A percentile compares a stretch with the other conserved stretches of the same genome.
Evolutionary conservation across 2,797 vertebrate genomes (phyloP).

Genomic region (Intellagama lesueurii): DNA sequence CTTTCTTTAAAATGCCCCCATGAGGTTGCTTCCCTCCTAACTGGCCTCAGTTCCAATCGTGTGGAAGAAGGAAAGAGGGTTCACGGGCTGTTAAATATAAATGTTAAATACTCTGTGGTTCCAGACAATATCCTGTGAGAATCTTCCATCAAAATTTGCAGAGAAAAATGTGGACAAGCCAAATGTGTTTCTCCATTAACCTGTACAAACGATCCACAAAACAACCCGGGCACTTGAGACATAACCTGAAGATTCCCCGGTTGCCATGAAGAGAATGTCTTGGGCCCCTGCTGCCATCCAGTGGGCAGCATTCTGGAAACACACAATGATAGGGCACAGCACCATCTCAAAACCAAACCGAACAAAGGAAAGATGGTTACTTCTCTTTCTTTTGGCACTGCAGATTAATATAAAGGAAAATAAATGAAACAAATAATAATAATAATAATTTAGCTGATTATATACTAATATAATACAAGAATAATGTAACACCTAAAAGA

Average conservation of each 20-base stretch:
- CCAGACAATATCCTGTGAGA: background rate
- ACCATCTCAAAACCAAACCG: background rate
- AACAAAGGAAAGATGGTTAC: background rate
- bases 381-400: background rate
- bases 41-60: background rate
- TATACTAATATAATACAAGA: too few relatives aligned
- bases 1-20: background rate
- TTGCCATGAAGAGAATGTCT: background rate
- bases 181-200: background rate
- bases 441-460: too few relatives aligned
- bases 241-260: background rate
- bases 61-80: background rate
- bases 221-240: background rate
- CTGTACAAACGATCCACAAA: background rate
- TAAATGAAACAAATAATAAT: background rate
- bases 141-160: background rate
- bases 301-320: background rate
- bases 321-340: background rate
- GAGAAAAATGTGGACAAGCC: background rate
- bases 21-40: background rate
- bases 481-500: too few relatives aligned
- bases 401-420: background rate
- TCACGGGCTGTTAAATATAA: too few relatives aligned
- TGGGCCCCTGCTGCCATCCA: background rate
- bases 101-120: background rate